Evolutionary conservation across 2,888 invertebrate species (phyloP), one percentile per base, ranked within the genome.

Genomic region (Dynastes maya): DNA sequence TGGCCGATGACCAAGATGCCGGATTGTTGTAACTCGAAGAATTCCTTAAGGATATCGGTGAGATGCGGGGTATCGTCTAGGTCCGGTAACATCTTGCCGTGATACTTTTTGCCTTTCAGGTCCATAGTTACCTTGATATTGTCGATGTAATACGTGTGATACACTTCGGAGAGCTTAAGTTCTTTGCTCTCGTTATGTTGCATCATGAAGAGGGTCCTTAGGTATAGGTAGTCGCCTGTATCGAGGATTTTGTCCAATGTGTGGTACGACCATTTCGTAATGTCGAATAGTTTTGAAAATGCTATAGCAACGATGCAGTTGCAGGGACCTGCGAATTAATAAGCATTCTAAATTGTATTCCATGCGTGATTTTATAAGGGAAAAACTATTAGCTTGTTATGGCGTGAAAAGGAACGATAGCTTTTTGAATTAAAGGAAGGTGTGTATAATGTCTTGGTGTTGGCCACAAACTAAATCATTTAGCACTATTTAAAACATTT

Each of bases 271-370:
- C 94, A 94, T 74, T 89, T 89, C 76, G 90, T 89, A 68, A 91
- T 91, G 80, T 90, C 90, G 84, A 89, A 90, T 79, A 91, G 89
- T 82, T 90, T 90, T 0, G 91, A 90, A 80, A 91, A 88, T 51
- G 90, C 90, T 80, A 91, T 91, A 0, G 91, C 91, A 87, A 91
- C 90, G 1, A 91, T 90, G 79, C 91, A 91, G 88, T 91, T 91
- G 1, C 91, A 89, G 32, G 91, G 84, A 13, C 90, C 91, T 86
- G 58, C 16, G 9, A 16, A 45, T 45, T 5, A 37, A 37, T 5
- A 37, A 37, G 4, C 5, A 5, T 37, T 37, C 32, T 0, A 37
- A 37, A 37, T 37, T 37, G 5, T 37, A 5, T 0, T 5, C 4
- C 4, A 5, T 5, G 5, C 5, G 32, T 37, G 32, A 37, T 5